Evolutionary conservation across 2,113 vertebrate genomes (phyloP).

Genomic region (Rallus limicola): DNA sequence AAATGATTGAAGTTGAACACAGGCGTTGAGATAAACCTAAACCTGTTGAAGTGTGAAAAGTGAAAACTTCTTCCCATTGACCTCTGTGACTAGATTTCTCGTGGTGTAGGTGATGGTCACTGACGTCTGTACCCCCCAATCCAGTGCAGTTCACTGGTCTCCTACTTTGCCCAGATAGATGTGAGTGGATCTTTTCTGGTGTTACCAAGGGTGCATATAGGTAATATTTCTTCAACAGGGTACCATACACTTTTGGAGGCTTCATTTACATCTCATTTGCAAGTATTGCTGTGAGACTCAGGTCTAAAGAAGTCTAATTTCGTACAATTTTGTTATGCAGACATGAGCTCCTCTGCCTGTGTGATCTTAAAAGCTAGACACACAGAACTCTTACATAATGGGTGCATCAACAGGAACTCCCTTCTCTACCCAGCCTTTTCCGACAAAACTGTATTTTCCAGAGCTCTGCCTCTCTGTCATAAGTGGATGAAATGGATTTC

Average conservation of each 20-base stretch:
- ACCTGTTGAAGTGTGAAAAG: not conserved
- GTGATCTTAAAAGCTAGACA: not conserved
- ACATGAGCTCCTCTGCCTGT: not conserved
- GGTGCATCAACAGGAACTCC: not conserved
- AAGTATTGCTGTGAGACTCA: not conserved
- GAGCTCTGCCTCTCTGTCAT: not conserved
- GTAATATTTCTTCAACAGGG: not conserved
- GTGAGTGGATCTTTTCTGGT: not conserved
- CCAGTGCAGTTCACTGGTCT: not conserved
- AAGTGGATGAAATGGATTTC: not conserved
- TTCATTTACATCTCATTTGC: not conserved
- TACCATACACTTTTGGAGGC: accelerated
- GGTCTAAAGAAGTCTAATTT: not conserved
- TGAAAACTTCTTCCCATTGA: not conserved
- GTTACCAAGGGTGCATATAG: not conserved
- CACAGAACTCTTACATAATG: not conserved
- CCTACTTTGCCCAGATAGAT: not conserved
- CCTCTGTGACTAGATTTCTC: not conserved
- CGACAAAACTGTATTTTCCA: not conserved
- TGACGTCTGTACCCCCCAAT: not conserved
- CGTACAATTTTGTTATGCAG: not conserved
- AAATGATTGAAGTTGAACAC: not conserved
- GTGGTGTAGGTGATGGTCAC: accelerated
- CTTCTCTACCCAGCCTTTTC: not conserved
- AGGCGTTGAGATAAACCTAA: not conserved